A percentile compares a stretch with the other conserved stretches of the same genome.
These are phyloP conservation scores for Drosophila bipectinata DNA, from an alignment of 1,140 invertebrate species.

Conservation along the genomic window DNA sequence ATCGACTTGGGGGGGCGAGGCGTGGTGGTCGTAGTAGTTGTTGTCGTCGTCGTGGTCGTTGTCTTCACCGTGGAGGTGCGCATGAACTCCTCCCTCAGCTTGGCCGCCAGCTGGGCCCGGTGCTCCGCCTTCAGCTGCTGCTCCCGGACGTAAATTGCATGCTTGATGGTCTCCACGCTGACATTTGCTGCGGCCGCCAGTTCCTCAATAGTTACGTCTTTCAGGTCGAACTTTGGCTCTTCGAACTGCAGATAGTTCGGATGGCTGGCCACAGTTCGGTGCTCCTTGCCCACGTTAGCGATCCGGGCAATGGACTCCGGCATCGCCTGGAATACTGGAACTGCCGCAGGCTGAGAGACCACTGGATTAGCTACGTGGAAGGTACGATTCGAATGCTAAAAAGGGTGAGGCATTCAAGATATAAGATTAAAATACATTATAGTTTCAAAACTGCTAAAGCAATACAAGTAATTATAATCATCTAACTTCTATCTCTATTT, in stretches of 20 bases:
- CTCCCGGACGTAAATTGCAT: conserved; percentile 88
- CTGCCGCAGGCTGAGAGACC: conserved; percentile 75
- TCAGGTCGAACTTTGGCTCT: conserved; percentile 83
- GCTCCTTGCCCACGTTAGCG: conserved; percentile 73
- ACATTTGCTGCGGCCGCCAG: conserved; percentile 89
- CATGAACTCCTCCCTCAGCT: conserved; percentile 74
- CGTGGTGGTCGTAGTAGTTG: conserved; percentile 63
- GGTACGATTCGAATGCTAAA: conserved; percentile 71
- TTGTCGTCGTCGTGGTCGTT: conserved; percentile 84
- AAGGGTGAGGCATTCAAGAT: background rate
- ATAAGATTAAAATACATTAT: background rate
- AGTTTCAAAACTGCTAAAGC: no score
- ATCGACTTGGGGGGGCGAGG: conserved; percentile 37
- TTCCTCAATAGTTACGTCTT: conserved; percentile 85
- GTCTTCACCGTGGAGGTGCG: conserved; percentile 84
- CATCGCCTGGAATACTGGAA: conserved; percentile 79
- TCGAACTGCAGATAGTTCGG: conserved; percentile 80
- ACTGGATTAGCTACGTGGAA: conserved; percentile 72
- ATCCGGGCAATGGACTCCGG: conserved; percentile 85
- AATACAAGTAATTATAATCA: no score
- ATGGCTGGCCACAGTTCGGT: conserved; percentile 47
- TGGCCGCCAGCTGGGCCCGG: conserved; percentile 66
- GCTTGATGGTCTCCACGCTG: conserved; percentile 89
- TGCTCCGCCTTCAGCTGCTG: conserved; percentile 86
- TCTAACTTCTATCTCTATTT: no score